Percentiles rank a stretch among this genome's conserved stretches.
Evolutionary conservation across 2,113 vertebrate species (phyloP).

Genomic region (Rhadina sibilatrix): DNA sequence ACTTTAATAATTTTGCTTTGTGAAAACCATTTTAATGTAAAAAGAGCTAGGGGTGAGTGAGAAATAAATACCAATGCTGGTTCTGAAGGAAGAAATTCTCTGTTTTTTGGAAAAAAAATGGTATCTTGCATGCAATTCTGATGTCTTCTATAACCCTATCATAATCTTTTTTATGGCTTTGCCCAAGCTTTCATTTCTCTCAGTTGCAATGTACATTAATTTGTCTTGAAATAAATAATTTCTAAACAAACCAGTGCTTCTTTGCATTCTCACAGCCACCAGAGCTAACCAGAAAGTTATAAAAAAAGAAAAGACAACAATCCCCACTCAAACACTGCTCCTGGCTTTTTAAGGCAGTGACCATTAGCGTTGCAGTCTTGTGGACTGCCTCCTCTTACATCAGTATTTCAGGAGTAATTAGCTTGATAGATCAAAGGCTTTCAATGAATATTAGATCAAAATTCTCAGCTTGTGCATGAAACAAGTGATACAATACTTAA

Average conservation of each 20-base stretch:
- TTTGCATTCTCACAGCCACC: not conserved
- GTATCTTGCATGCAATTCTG: not conserved
- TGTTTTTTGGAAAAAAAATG: not conserved
- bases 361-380: not conserved
- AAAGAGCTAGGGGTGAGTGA: not conserved
- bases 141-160: not conserved
- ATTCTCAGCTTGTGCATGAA: not conserved
- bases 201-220: not conserved
- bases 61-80: not conserved
- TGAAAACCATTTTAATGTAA: not conserved
- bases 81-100: not conserved
- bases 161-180: not conserved
- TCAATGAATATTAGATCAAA: not conserved
- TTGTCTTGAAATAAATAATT: not conserved
- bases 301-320: not conserved
- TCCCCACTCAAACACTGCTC: not conserved
- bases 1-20: not conserved
- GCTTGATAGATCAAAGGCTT: not conserved
- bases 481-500: not conserved
- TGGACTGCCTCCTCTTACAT: not conserved
- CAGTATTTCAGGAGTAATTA: conserved; percentile 14
- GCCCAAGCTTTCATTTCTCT: not conserved
- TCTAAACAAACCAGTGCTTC: not conserved
- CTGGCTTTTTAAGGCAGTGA: not conserved
- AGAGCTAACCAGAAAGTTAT: not conserved